Evolutionary conservation across 2,113 vertebrate genomes (phyloP).

Genomic region (Poeciliopsis retropinna): DNA sequence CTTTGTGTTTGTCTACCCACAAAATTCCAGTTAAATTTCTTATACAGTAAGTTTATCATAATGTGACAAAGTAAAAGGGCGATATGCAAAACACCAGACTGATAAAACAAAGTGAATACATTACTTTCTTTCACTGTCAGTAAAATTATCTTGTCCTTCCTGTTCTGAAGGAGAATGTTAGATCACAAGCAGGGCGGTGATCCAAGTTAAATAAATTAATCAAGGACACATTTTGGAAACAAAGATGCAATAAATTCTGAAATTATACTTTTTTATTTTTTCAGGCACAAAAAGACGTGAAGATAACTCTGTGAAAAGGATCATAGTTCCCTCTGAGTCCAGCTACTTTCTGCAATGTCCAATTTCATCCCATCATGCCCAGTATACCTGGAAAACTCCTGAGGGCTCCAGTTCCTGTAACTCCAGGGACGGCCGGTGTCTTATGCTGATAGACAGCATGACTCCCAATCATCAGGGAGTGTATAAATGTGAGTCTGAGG

Average conservation of each 20-base stretch:
- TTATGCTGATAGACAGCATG: slow-evolving; percentile 61
- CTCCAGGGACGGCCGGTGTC: slow-evolving; percentile 4
- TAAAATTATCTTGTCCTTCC: too few species aligned
- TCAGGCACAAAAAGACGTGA: rapidly evolving
- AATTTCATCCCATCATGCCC: slow-evolving; percentile 61
- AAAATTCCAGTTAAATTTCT: too few species aligned
- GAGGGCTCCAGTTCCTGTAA: background rate
- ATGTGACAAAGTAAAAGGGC: too few species aligned
- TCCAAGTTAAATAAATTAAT: background rate
- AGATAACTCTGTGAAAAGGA: rapidly evolving
- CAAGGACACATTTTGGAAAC: background rate
- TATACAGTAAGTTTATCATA: too few species aligned
- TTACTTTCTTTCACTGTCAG: too few species aligned
- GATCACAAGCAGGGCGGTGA: background rate
- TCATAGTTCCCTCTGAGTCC: slow-evolving; percentile 1
- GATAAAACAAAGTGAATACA: background rate
- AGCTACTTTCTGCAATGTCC: slow-evolving; percentile 63
- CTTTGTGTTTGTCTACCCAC: too few species aligned
- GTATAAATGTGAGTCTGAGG: slow-evolving; percentile 60
- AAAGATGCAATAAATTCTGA: background rate
- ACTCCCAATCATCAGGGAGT: slow-evolving; percentile 18
- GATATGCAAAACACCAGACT: background rate
- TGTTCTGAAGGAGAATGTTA: background rate
- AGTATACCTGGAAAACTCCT: slow-evolving; percentile 58
- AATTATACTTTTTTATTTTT: background rate